phyloP scores from a whole-genome alignment of 1,140 invertebrate species.

The Dendrolimus kikuchii region DNA sequence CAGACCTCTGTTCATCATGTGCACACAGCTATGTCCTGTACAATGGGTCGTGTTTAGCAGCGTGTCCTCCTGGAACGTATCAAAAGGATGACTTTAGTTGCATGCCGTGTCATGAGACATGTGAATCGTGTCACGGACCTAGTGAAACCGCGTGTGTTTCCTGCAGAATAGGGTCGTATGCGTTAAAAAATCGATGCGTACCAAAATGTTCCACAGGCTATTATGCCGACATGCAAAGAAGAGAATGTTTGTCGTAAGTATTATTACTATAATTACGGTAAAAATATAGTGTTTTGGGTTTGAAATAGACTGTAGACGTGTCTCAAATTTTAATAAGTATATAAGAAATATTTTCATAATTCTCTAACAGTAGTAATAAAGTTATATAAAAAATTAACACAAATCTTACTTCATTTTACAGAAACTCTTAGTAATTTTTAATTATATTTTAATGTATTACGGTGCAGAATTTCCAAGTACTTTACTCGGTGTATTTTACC shows the following conservation, averaged over 20 bases:
- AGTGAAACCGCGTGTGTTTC: conserved; percentile 84
- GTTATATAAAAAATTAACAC: no score
- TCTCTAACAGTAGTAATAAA: no score
- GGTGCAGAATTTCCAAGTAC: no score
- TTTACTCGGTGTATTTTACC: no score
- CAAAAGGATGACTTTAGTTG: conserved; percentile 86
- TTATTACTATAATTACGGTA: conserved; percentile 16
- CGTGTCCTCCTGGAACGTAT: conserved; percentile 85
- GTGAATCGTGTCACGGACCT: conserved; percentile 86
- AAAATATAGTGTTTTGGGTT: conserved; percentile 14
- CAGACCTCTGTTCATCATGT: conserved; percentile 86
- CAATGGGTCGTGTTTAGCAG: conserved; percentile 84
- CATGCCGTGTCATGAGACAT: conserved; percentile 81
- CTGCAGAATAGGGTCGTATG: conserved; percentile 79
- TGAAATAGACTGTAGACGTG: no score
- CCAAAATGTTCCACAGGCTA: conserved; percentile 79
- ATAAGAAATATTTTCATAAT: no score
- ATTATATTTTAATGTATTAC: no score
- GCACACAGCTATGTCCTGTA: conserved; percentile 85
- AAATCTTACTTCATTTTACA: no score
- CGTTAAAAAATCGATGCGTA: conserved; percentile 76
- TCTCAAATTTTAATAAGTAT: no score
- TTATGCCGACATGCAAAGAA: conserved; percentile 80
- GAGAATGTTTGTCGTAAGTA: conserved; percentile 77
- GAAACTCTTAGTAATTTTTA: no score